These are phyloP conservation scores for Brenthis ino DNA, from an alignment of 2,888 invertebrate genomes.

Conservation along the genomic window DNA sequence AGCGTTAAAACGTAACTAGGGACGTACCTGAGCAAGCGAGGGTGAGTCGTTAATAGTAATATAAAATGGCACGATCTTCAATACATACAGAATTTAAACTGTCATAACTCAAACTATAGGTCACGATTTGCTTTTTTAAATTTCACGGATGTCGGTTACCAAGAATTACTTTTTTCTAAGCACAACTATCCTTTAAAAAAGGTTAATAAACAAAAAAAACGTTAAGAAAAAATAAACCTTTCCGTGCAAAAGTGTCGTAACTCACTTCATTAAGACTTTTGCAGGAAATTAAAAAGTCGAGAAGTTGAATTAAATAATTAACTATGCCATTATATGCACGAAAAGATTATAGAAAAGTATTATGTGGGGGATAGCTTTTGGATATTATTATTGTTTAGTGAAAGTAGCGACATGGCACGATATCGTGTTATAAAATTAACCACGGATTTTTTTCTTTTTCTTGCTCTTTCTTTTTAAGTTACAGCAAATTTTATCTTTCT, in stretches of 20 bases:
- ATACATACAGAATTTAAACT: too few species aligned
- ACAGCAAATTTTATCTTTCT: neutral
- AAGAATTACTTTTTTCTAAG: neutral
- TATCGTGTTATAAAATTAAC: constrained; percentile 11
- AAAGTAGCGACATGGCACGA: constrained; percentile 4
- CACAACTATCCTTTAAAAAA: neutral
- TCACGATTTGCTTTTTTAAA: neutral
- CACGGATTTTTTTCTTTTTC: neutral
- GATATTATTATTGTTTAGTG: constrained; percentile 14
- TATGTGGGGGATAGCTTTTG: neutral
- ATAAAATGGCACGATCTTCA: too few species aligned
- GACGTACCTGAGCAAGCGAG: too few species aligned
- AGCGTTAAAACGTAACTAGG: too few species aligned
- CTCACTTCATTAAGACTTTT: constrained; percentile 53
- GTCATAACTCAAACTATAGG: too few species aligned
- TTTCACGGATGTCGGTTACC: neutral
- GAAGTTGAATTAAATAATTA: constrained; percentile 39
- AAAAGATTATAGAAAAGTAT: constrained; percentile 27
- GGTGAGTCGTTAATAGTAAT: too few species aligned
- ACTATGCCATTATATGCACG: constrained; percentile 27
- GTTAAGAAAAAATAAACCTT: constrained; percentile 38
- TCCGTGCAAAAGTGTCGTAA: constrained; percentile 53
- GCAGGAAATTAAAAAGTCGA: constrained; percentile 63
- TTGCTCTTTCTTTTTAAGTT: neutral
- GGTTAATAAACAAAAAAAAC: constrained; percentile 35